A percentile compares a stretch with the other conserved stretches of the same genome.
These are phyloP conservation scores for Pocillopora grandis DNA, from an alignment of 92 coral and sea anemone genomes.

Conservation along the genomic window DNA sequence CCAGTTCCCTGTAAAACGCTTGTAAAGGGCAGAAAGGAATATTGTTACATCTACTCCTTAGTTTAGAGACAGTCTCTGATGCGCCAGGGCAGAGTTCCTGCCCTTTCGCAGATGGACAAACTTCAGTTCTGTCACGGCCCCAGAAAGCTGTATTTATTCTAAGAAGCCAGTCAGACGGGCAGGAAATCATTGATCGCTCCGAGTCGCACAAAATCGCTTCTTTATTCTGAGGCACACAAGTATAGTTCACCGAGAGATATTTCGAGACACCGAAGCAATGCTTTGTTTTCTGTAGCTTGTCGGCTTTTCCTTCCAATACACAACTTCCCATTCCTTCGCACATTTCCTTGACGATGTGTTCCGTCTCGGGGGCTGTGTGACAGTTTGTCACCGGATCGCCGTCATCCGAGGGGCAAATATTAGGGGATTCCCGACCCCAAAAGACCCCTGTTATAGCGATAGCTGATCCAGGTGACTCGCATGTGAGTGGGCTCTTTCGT, in stretches of 20 bases:
- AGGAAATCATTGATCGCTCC: slow-evolving; percentile 73
- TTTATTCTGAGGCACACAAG: slow-evolving; percentile 91
- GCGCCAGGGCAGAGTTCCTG: slow-evolving; percentile 69
- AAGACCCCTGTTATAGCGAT: slow-evolving; percentile 95
- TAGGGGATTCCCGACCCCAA: slow-evolving; percentile 90
- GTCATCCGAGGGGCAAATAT: slow-evolving; percentile 95
- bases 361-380: slow-evolving; percentile 75
- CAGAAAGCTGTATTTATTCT: slow-evolving; percentile 92
- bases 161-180: slow-evolving; percentile 92
- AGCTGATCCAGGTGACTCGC: slow-evolving; percentile 90
- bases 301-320: slow-evolving; percentile 86
- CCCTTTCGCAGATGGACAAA: slow-evolving; percentile 77
- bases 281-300: slow-evolving; percentile 74
- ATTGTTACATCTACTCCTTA: slow-evolving; percentile 77
- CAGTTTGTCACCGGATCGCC: slow-evolving; percentile 89
- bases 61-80: slow-evolving; percentile 85
- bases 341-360: slow-evolving; percentile 84
- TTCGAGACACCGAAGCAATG: slow-evolving; percentile 92
- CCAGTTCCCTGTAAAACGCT: slow-evolving; percentile 70
- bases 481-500: slow-evolving; percentile 83
- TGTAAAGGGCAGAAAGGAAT: slow-evolving; percentile 66
- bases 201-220: slow-evolving; percentile 83
- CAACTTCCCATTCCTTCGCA: slow-evolving; percentile 98
- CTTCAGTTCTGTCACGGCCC: slow-evolving; percentile 66
- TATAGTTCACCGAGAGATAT: slow-evolving; percentile 86